Evolutionary conservation across 2,797 vertebrate species (phyloP), one percentile per base, ranked within the genome.

Genomic region (Salarias fasciatus): DNA sequence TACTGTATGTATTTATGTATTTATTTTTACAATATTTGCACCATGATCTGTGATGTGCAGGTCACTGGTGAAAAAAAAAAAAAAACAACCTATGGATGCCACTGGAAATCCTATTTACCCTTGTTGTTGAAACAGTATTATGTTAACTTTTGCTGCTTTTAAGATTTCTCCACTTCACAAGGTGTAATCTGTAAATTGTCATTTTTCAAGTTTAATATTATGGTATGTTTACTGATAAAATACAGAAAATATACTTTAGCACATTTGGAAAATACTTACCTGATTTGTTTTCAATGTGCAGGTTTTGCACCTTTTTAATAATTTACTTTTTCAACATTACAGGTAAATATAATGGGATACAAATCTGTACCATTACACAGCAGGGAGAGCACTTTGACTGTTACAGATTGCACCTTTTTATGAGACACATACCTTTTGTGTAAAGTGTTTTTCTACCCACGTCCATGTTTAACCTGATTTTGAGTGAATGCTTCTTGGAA

Each of bases 1-100:
- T 92, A 90, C 82, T 90, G 85, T 92, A 90, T 83, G 89, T 94
- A 93, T 92, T 93, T 93, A 93, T 93, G 91, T 93, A 93, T 92
- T 92, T 92, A 92, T 92, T 91, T 89, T 86, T 91, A 90, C 84
- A 84, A 88, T 91, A 79, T 89, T 90, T 88, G 87, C 89, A 92
- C 91, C 86, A 67, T 84, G 82, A 78, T 88, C 89, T 89, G 80
- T 89, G 70, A 84, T 42, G 69, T 86, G 64, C 86, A 89, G 80
- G 57, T 86, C 72, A 77, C 64, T 84, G 83, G 79, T 88, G 67
- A 43, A 43, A 77, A 83, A 77, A 11, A 38, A 0, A 5, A 37
- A 3, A 35, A 83, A 80, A 66, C 41, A 45, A 76, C 69, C 62
- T 75, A 80, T 74, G 76, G 88, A 86, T 85, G 83, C 91, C 90